phyloP scores from a whole-genome alignment of 2,797 vertebrate genomes.

The Diplodus puntazzo region DNA sequence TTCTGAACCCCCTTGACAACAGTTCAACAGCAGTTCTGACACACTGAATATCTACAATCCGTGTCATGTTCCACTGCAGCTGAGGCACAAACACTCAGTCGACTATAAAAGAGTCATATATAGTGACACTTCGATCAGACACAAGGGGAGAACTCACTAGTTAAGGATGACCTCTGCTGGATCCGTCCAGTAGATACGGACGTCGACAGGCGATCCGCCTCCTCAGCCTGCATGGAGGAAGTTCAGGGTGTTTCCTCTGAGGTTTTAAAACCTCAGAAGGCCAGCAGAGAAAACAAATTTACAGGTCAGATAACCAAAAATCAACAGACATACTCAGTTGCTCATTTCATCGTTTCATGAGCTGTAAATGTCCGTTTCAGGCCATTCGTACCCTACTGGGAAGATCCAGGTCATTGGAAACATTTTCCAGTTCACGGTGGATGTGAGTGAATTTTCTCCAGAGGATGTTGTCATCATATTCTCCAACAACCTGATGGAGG shows the following conservation, averaged over 20 bases:
- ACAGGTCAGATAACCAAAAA: conserved; percentile 59
- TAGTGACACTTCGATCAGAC: conserved; percentile 15
- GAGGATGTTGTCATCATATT: conserved; percentile 92
- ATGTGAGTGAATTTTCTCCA: conserved; percentile 91
- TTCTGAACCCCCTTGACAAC: conserved; percentile 27
- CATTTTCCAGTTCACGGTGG: conserved; percentile 90
- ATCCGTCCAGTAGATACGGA: background rate
- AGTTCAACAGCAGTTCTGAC: conserved; percentile 47
- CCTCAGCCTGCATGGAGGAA: conserved; percentile 61
- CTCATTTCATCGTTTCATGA: background rate
- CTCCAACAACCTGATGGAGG: conserved; percentile 92
- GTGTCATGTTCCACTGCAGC: conserved; percentile 53
- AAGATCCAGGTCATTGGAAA: conserved; percentile 88
- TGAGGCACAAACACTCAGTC: conserved; percentile 6
- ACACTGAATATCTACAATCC: conserved; percentile 55
- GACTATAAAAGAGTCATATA: conserved; percentile 64
- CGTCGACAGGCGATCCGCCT: background rate
- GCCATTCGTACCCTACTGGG: conserved; percentile 76
- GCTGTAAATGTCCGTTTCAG: conserved; percentile 54
- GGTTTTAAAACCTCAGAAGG: conserved; percentile 38
- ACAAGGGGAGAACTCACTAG: background rate
- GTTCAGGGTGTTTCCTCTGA: conserved; percentile 31
- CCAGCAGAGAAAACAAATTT: conserved; percentile 36
- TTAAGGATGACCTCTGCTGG: conserved; percentile 14
- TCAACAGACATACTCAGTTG: background rate